phyloP scores from a whole-genome alignment of 2,888 invertebrate species.

The Ophion obscuratus region DNA sequence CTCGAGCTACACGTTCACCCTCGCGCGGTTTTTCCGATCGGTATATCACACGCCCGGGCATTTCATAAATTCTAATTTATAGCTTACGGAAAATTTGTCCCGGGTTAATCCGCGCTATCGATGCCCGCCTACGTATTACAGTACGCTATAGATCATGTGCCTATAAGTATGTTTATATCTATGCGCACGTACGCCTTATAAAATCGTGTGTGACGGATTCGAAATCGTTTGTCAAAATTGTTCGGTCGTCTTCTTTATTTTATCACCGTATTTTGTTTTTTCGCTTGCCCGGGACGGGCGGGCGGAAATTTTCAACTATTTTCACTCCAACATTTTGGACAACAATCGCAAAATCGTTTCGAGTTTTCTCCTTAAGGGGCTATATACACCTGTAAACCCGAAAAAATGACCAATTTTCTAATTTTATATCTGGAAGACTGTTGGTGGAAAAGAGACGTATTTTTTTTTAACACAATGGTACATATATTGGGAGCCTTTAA shows the following conservation, averaged over 20 bases:
- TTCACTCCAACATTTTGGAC: neutral
- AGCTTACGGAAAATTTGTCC: slow-evolving; percentile 76
- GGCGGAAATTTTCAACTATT: neutral
- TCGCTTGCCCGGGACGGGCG: no score
- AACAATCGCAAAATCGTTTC: neutral
- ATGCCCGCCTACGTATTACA: slow-evolving; percentile 74
- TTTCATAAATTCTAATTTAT: slow-evolving; percentile 81
- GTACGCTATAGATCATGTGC: neutral
- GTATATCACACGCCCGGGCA: slow-evolving; percentile 60
- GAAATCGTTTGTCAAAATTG: neutral
- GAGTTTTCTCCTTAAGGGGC: no score
- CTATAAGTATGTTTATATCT: neutral
- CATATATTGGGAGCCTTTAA: no score
- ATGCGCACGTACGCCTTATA: neutral
- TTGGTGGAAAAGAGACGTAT: no score
- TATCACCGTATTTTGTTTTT: no score
- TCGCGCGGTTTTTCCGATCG: slow-evolving; percentile 63
- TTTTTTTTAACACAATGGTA: no score
- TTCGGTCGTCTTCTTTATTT: neutral
- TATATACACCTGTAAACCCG: no score
- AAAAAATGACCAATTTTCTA: no score
- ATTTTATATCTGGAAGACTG: no score
- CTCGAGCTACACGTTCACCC: slow-evolving; percentile 63
- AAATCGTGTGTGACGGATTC: neutral
- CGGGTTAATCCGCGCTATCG: slow-evolving; percentile 75